phyloP scores from a whole-genome alignment of 2,113 vertebrate species.

The Bagarius yarrelli region DNA sequence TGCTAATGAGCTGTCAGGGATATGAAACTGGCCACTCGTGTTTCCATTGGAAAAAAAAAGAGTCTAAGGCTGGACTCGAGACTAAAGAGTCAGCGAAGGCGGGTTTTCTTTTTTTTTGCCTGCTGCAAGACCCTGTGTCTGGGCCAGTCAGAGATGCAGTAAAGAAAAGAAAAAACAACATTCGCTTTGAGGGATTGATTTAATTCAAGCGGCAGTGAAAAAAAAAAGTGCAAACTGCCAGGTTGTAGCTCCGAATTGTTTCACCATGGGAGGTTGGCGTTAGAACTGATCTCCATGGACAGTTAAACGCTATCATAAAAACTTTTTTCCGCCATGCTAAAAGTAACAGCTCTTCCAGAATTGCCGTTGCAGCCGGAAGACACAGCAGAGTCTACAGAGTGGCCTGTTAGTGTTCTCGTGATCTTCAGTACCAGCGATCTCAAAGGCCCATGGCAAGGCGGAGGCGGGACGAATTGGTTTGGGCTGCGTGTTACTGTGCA shows the following conservation, averaged over 20 bases:
- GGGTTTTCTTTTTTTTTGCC: constrained; percentile 63
- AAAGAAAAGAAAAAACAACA: background rate
- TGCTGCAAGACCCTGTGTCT: constrained; percentile 64
- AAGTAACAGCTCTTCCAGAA: background rate
- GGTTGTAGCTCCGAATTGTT: background rate
- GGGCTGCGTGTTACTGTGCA: constrained; percentile 30
- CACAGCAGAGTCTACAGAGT: constrained; percentile 22
- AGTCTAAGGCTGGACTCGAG: constrained; percentile 63
- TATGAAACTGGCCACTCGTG: constrained; percentile 69
- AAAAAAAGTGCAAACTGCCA: constrained; percentile 57
- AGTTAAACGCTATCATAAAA: constrained; percentile 44
- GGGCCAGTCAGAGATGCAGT: constrained; percentile 63
- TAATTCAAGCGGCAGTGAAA: constrained; percentile 67
- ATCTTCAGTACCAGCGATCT: constrained; percentile 38
- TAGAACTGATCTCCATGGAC: constrained; percentile 27
- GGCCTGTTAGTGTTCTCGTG: constrained; percentile 34
- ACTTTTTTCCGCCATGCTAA: constrained; percentile 22
- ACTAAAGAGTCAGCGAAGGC: constrained; percentile 51
- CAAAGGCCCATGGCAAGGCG: constrained; percentile 21
- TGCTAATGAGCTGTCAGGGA: constrained; percentile 78
- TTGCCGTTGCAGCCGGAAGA: constrained; percentile 15
- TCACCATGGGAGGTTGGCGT: background rate
- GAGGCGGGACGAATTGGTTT: constrained; percentile 22
- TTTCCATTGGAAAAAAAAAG: constrained; percentile 56
- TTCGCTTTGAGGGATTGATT: constrained; percentile 59